Evolutionary conservation across 2,797 vertebrate genomes (phyloP), one percentile per base, ranked within the genome.

Genomic region (Kryptolebias ocellatus): DNA sequence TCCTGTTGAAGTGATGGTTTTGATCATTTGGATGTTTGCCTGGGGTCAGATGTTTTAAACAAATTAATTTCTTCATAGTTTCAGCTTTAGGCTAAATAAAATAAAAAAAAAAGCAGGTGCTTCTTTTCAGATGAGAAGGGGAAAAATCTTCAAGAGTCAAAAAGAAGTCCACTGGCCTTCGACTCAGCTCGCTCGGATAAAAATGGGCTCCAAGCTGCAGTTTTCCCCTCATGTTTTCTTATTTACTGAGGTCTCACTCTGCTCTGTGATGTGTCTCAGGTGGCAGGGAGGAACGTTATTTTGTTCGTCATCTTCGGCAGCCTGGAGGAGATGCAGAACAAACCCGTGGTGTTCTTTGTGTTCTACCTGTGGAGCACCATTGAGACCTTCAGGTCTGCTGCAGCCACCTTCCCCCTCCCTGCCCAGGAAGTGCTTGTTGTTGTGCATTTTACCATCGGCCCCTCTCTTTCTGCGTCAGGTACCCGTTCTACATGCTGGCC

Each of bases 401-500:
- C 0, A n/a, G 0, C 24, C 55, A 0, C 4, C 59, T 0, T 20
- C 53, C n/a, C 6, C 18, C 14, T 28, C 17, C 54, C n/a, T 52
- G 11, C 24, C 29, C 4, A 16, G 0, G 31, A 3, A 20, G 28
- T 17, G 1, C 4, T 2, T 15, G 18, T n/a, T 1, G 2, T 50
- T 7, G 0, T 27, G n/a, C 3, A 1, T 37, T 47, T 5, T 72
- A 50, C 79, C 71, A 1, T 31, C 39, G 0, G 1, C 28, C 37
- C 24, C 4, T 20, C 54, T 31, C 16, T 63, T 37, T 62, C 60
- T 8, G 1, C 64, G 47, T 18, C 62, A 98, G 96, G 89, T 98
- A 97, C 70, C 96, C 96, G 0, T 97, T 95, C 91, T 98, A 98
- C 91, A 97, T 97, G 96, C 93, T 98, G 53, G 90, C 92, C 51